Evolutionary conservation across 2,888 invertebrate species (phyloP).

Genomic region (Thyatira batis): DNA sequence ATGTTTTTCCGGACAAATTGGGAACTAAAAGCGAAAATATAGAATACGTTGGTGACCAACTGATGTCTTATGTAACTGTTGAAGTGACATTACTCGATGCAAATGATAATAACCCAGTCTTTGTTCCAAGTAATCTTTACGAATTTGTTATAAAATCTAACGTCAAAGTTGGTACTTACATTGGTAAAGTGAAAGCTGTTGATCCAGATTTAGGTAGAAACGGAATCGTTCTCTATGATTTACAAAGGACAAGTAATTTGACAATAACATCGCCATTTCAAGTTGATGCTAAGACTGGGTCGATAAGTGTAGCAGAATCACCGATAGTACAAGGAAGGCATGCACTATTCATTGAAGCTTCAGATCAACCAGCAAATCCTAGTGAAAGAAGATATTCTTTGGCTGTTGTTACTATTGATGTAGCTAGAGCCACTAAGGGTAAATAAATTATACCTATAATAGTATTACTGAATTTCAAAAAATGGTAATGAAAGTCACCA

Average conservation of each 20-base stretch:
- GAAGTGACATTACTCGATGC: slow-evolving; percentile 93
- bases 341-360: slow-evolving; percentile 91
- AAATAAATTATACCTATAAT: slow-evolving; percentile 3
- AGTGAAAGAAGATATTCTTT: slow-evolving; percentile 91
- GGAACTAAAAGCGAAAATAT: slow-evolving; percentile 68
- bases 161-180: slow-evolving; percentile 85
- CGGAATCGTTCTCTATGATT: slow-evolving; percentile 88
- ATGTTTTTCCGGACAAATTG: slow-evolving; percentile 73
- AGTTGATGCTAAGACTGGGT: slow-evolving; percentile 87
- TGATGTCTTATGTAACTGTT: slow-evolving; percentile 85
- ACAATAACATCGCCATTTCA: slow-evolving; percentile 86
- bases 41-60: slow-evolving; percentile 69
- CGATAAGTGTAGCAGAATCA: slow-evolving; percentile 85
- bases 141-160: slow-evolving; percentile 88
- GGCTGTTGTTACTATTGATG: slow-evolving; percentile 92
- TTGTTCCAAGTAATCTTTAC: slow-evolving; percentile 91
- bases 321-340: slow-evolving; percentile 87
- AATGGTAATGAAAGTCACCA: not conserved
- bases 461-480: too few relatives aligned
- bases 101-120: slow-evolving; percentile 95
- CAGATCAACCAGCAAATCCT: slow-evolving; percentile 91
- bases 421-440: slow-evolving; percentile 82
- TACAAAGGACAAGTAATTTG: slow-evolving; percentile 86
- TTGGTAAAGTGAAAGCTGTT: slow-evolving; percentile 90
- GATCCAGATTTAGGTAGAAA: slow-evolving; percentile 90